Evolutionary conservation across 2,888 invertebrate species (phyloP).

Genomic region (Drosophila longiperda): DNA sequence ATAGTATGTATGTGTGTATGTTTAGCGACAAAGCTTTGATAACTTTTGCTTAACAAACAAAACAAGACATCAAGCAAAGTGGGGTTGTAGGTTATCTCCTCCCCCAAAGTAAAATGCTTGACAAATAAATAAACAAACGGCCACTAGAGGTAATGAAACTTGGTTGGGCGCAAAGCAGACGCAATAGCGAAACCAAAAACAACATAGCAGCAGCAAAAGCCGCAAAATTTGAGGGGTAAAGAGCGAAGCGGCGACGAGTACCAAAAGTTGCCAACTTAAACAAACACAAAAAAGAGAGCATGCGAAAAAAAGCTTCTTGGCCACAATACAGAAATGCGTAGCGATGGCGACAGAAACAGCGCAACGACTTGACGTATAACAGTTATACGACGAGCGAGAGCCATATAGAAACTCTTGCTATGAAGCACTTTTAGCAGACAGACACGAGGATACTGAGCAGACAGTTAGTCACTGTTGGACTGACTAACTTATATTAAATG

Average conservation of each 20-base stretch:
- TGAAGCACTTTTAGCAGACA: slow-evolving; percentile 37
- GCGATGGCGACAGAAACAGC: slow-evolving; percentile 39
- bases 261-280: slow-evolving; percentile 66
- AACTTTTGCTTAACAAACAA: slow-evolving; percentile 27
- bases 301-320: slow-evolving; percentile 53
- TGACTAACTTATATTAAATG: neutral
- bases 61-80: neutral
- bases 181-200: slow-evolving; percentile 31
- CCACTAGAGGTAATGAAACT: slow-evolving; percentile 74
- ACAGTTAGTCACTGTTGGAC: slow-evolving; percentile 11
- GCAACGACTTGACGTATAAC: slow-evolving; percentile 57
- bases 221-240: slow-evolving; percentile 54
- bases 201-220: slow-evolving; percentile 48
- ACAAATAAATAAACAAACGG: slow-evolving; percentile 74
- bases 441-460: slow-evolving; percentile 50
- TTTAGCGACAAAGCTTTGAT: slow-evolving; percentile 32
- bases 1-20: neutral
- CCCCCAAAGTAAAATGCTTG: slow-evolving; percentile 36
- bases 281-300: slow-evolving; percentile 61
- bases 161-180: slow-evolving; percentile 31
- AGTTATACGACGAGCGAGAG: slow-evolving; percentile 32
- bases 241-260: slow-evolving; percentile 36
- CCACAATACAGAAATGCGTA: slow-evolving; percentile 27
- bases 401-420: slow-evolving; percentile 17
- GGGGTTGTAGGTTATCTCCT: neutral